phyloP scores from a whole-genome alignment of 1,140 invertebrate species.

The Littorina saxatilis region DNA sequence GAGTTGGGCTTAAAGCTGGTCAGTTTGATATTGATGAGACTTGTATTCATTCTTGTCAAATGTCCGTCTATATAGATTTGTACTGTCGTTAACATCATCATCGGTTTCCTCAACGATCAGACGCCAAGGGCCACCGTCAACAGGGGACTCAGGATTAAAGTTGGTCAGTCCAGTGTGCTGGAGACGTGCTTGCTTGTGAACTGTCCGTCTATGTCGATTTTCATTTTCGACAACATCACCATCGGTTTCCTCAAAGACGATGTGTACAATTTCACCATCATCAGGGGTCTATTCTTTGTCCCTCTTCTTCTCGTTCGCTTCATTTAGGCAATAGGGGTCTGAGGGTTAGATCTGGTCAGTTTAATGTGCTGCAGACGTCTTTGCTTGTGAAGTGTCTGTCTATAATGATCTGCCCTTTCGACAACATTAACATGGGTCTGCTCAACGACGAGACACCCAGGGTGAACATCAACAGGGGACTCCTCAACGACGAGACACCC shows the following conservation, averaged over 20 bases:
- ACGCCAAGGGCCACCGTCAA: constrained; percentile 74
- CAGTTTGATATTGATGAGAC: too few species aligned
- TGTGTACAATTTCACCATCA: constrained; percentile 73
- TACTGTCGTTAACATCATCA: constrained; percentile 70
- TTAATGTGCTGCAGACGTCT: too few species aligned
- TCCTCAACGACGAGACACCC: constrained; percentile 76
- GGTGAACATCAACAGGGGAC: constrained; percentile 73
- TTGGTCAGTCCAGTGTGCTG: constrained; percentile 60
- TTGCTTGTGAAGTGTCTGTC: too few species aligned
- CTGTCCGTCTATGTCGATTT: too few species aligned
- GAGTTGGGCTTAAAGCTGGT: constrained; percentile 69
- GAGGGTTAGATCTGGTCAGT: constrained; percentile 62
- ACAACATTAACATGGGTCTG: constrained; percentile 72
- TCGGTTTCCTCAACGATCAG: constrained; percentile 75
- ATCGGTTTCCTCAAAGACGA: constrained; percentile 75
- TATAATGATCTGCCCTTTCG: too few species aligned
- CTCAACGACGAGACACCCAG: constrained; percentile 76
- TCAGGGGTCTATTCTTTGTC: too few species aligned
- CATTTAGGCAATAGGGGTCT: too few species aligned
- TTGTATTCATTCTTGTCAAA: too few species aligned
- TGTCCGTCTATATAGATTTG: too few species aligned
- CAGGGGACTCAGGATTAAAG: constrained; percentile 69
- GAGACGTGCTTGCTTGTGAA: too few species aligned
- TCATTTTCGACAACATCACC: too few species aligned
- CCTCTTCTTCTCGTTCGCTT: too few species aligned